phyloP scores from a whole-genome alignment of 2,113 vertebrate species.

The Pterophyllum scalare region DNA sequence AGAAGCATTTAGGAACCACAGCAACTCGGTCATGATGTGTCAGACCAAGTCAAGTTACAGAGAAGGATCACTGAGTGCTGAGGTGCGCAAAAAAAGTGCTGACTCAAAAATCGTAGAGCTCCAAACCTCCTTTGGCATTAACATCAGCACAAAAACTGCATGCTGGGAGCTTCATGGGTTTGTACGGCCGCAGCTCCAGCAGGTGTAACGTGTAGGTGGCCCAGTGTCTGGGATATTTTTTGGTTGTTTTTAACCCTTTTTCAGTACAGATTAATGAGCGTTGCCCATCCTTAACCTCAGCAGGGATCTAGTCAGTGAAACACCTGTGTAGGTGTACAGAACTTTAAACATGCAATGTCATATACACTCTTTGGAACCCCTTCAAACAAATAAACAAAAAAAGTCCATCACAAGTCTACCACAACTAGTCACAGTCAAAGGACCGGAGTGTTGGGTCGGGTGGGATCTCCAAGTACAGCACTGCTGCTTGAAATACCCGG shows the following conservation, averaged over 20 bases:
- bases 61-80: no score
- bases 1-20: no score
- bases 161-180: accelerated
- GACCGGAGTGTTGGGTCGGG: not conserved
- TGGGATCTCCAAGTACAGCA: not conserved
- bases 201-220: not conserved
- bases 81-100: no score
- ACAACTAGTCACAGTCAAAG: not conserved
- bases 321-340: not conserved
- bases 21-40: no score
- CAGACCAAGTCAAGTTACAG: no score
- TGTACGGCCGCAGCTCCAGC: not conserved
- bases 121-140: not conserved
- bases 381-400: not conserved
- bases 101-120: no score
- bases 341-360: not conserved
- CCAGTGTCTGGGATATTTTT: accelerated
- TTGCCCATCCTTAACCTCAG: not conserved
- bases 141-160: not conserved
- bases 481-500: not conserved
- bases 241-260: not conserved
- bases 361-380: not conserved
- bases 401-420: not conserved
- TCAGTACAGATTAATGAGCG: not conserved
- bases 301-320: not conserved